phyloP scores from a whole-genome alignment of 1,140 invertebrate genomes.

The Nasonia vitripennis region DNA sequence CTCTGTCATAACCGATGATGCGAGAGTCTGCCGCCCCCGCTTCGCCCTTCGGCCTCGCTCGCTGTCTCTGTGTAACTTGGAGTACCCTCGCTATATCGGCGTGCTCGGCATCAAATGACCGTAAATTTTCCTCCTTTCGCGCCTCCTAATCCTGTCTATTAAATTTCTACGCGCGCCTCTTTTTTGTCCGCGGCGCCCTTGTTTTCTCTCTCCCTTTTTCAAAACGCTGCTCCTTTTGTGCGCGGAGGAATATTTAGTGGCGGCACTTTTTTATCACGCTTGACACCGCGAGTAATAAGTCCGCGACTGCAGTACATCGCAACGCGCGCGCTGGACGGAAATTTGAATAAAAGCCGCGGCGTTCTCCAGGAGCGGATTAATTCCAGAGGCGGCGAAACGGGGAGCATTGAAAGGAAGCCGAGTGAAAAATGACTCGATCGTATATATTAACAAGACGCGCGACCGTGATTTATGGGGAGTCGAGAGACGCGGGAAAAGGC shows the following conservation, averaged over 20 bases:
- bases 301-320: not conserved
- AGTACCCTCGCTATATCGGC: not conserved
- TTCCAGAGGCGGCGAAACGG: too few species aligned
- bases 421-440: too few species aligned
- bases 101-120: not conserved
- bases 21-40: not conserved
- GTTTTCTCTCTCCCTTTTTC: not conserved
- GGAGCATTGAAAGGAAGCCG: too few species aligned
- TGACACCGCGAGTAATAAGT: not conserved
- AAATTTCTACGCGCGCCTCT: not conserved
- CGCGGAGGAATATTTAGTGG: not conserved
- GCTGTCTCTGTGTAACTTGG: not conserved
- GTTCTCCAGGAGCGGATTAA: too few species aligned
- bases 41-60: not conserved
- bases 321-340: too few species aligned
- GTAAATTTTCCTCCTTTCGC: slow-evolving; percentile 8
- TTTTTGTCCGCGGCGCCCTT: not conserved
- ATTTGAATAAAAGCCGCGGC: too few species aligned
- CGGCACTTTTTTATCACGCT: not conserved
- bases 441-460: too few species aligned
- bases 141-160: not conserved
- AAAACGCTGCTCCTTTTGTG: not conserved
- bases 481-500: too few species aligned
- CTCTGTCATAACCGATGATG: slow-evolving; percentile 34
- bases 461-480: too few species aligned